Conservation (phyloP, 2,888 invertebrate genomes). For the Lithophane ornitopus region DNA sequence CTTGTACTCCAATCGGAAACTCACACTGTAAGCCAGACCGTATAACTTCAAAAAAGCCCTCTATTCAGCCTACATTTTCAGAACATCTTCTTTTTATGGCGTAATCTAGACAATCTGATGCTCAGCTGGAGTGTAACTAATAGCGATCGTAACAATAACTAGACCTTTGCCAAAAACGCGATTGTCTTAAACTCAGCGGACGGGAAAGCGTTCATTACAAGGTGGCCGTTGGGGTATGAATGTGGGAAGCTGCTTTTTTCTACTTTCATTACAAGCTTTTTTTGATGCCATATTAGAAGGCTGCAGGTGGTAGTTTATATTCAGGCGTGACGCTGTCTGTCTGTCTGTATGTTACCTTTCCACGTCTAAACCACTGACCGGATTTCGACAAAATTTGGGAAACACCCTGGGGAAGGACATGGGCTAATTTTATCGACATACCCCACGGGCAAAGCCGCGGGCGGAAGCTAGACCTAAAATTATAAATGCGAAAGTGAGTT, state of each 20-base stretch:
- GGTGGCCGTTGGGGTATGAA: background rate
- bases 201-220: constrained; percentile 49
- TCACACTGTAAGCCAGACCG: too few relatives aligned
- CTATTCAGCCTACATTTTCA: background rate
- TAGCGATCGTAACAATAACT: constrained; percentile 44
- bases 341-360: too few relatives aligned
- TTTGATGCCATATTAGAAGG: too few relatives aligned
- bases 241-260: background rate
- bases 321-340: too few relatives aligned
- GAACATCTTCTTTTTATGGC: constrained; percentile 14
- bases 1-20: background rate
- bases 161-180: constrained; percentile 38
- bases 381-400: too few relatives aligned
- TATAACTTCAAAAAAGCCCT: background rate
- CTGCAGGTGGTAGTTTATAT: too few relatives aligned
- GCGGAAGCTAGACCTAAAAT: too few relatives aligned
- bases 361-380: too few relatives aligned
- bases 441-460: too few relatives aligned
- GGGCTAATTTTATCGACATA: too few relatives aligned
- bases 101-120: constrained; percentile 23
- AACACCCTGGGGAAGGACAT: too few relatives aligned
- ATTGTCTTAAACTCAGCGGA: constrained; percentile 47
- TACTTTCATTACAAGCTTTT: background rate
- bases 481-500: too few relatives aligned
- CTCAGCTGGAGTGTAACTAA: constrained; percentile 44